Conservation (phyloP, 2,797 vertebrate genomes). For the Oceanodroma leucorhoa region DNA sequence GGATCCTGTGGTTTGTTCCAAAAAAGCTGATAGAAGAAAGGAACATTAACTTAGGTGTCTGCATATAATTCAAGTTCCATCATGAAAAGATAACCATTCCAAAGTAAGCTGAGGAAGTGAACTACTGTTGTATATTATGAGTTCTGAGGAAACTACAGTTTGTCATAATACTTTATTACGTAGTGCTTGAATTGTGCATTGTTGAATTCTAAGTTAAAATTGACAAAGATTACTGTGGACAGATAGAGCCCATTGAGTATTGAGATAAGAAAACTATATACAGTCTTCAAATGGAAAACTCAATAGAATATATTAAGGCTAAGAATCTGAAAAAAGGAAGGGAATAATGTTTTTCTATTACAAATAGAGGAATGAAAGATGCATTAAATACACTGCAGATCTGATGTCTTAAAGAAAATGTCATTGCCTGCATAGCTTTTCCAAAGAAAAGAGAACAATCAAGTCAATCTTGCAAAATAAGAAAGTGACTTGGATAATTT, state of each 20-base stretch:
- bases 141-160: not conserved
- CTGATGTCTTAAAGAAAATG: not conserved
- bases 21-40: not conserved
- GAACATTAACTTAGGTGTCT: not conserved
- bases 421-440: not conserved
- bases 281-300: constrained; percentile 3
- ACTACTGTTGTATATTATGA: not conserved
- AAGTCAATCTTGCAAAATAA: not conserved
- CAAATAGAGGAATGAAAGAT: not conserved
- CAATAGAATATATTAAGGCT: not conserved
- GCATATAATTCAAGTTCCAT: not conserved
- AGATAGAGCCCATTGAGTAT: not conserved
- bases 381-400: not conserved
- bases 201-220: constrained; percentile 28
- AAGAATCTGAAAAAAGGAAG: not conserved
- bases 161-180: not conserved
- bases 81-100: not conserved
- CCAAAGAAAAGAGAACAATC: not conserved
- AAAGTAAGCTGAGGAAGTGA: not conserved
- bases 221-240: constrained; percentile 28
- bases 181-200: not conserved
- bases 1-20: not conserved
- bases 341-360: not conserved
- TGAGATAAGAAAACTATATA: not conserved
- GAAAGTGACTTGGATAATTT: not conserved